Base-by-base conservation (phyloP, 2,113 vertebrate genomes). In the Syrrhaptes paradoxus region DNA sequence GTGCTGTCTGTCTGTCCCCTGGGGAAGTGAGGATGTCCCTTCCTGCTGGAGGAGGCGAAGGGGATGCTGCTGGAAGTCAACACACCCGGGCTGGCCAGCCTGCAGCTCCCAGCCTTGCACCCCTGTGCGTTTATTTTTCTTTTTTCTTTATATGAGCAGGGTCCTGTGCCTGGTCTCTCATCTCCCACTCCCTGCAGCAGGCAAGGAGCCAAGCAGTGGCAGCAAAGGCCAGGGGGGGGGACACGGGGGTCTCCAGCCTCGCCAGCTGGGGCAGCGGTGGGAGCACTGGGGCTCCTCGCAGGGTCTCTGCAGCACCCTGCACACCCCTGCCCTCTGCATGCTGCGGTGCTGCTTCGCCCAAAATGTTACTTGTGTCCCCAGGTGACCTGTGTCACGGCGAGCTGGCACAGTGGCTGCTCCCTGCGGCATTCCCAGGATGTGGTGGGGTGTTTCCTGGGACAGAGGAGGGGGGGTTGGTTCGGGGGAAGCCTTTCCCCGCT, bases 341-440 rank as follows among this genome's bases (percentile, higher is more conserved):
- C 45, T 13, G 41, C 2, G 0, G 3, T 6, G 29, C 5, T 7
- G 29, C 75, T 66, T 48, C 34, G 20, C 86, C 79, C 48, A 5
- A 63, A 80, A 25, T 34, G 67, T 58, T 36, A 10, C n/a, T 49
- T 0, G 2, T 63, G 83, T 90, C 58, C 87, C 76, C 48, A 19
- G 55, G n/a, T 65, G 70, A 31, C 79, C 17, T 5, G 5, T 8
- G 34, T 61, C 77, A 18, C 3, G 3, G 32, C 1, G 28, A 65
- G 29, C 83, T 1, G 8, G 22, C 70, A 15, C 52, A 13, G 29
- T 4, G 5, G 72, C 79, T 19, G 43, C 19, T 74, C 36, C 57
- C 31, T 21, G 2, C 0, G 0, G 49, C 75, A 73, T 59, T 31
- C 20, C 52, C 0, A 8, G 65, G 52, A 48, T 3, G 10, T 57